These are phyloP conservation scores for Phainopepla nitens DNA, from an alignment of 2,113 vertebrate genomes.

Conservation along the genomic window DNA sequence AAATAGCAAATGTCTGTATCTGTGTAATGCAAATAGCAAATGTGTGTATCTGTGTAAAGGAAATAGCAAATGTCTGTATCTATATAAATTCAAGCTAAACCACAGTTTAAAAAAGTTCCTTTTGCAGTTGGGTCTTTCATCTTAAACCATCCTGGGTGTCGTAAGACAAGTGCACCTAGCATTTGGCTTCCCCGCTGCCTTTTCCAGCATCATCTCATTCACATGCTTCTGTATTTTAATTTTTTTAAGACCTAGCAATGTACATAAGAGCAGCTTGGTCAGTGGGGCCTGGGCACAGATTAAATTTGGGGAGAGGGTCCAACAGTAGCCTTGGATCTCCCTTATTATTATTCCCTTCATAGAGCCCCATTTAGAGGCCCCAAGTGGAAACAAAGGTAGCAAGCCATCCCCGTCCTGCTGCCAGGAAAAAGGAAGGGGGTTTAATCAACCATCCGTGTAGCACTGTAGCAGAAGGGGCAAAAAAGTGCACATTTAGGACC, in stretches of 20 bases:
- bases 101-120: background rate
- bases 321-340: background rate
- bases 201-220: background rate
- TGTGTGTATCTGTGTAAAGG: background rate
- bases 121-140: background rate
- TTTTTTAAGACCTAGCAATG: background rate
- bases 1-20: background rate
- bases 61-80: background rate
- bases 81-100: background rate
- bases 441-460: conserved; percentile 39
- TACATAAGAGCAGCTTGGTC: background rate
- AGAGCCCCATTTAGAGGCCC: conserved; percentile 25
- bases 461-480: conserved; percentile 36
- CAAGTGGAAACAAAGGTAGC: conserved; percentile 55
- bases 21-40: conserved; percentile 2
- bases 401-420: conserved; percentile 30
- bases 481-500: conserved; percentile 38
- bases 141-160: background rate
- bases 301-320: background rate
- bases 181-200: background rate
- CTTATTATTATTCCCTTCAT: conserved; percentile 31
- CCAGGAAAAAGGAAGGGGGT: conserved; percentile 32
- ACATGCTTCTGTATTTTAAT: background rate
- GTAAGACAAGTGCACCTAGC: background rate
- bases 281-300: background rate